phyloP scores from a whole-genome alignment of 1,140 invertebrate species.

The Antheraea mylitta region DNA sequence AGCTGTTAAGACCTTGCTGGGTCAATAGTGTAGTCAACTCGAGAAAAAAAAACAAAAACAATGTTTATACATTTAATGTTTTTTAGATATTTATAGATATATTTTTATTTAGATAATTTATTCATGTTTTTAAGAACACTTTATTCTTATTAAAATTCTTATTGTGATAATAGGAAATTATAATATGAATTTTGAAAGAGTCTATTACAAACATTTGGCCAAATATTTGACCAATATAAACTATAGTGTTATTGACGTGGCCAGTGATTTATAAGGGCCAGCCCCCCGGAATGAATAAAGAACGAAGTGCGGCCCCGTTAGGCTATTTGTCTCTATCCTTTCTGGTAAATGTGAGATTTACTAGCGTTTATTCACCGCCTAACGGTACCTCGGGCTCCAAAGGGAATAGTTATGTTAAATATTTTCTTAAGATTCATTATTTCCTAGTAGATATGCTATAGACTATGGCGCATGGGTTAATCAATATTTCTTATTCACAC shows the following conservation, averaged over 20 bases:
- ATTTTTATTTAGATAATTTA: no score
- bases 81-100: no score
- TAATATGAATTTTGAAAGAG: no score
- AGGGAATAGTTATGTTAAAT: neutral
- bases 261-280: slow-evolving; percentile 51
- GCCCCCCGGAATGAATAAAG: slow-evolving; percentile 54
- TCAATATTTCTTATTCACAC: no score
- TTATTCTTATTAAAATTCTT: no score
- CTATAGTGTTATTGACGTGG: slow-evolving; percentile 39
- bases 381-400: neutral
- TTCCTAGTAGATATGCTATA: neutral
- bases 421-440: neutral
- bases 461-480: neutral
- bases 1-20: no score
- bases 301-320: slow-evolving; percentile 36
- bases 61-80: no score
- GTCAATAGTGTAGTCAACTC: no score
- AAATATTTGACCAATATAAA: slow-evolving; percentile 20
- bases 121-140: no score
- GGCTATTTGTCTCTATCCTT: slow-evolving; percentile 63
- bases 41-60: no score
- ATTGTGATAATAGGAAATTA: no score
- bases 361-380: slow-evolving; percentile 36
- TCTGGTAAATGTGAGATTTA: slow-evolving; percentile 63
- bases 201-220: neutral